Evolutionary conservation across 2,888 invertebrate genomes (phyloP), one percentile per base, ranked within the genome.

Genomic region (Nasonia oneida): DNA sequence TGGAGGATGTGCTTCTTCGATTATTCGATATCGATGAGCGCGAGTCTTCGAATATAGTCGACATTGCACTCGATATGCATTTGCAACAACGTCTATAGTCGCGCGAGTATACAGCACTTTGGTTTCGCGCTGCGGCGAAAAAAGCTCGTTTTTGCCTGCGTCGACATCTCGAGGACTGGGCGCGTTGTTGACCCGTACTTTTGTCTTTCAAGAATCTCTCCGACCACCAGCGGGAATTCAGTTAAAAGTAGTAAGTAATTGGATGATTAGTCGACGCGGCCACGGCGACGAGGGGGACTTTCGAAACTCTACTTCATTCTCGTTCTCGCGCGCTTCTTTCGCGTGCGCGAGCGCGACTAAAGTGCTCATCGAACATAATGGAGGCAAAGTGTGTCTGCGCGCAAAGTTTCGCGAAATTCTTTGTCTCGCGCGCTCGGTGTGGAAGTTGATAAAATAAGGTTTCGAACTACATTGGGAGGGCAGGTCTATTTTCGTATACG

Each of bases 191-290:
- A 85, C 85, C 79, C 78, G 61, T 80, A 84, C 79, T 84, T 86
- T 87, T 86, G 84, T 86, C 75, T 87, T 79, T 86, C 61, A 47
- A 87, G 80, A 84, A 83, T 83, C 50, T 71, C 42, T 61, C 18
- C 33, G 67, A 37, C 50, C 80, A 23, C 39, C 15, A 15, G 71
- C 42, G 87, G 77, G 73, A 85, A 87, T 85, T 84, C 79, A 81
- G 84, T 87, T 84, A 84, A 87, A 87, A 86, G 84, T 84, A 85
- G 76, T 71, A 42, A 64, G 84, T 77, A 87, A 87, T 86, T 87
- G 87, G 80, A 86, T 84, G 82, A 86, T 86, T 84, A 84, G 82
- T 80, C 80, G 82, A 39, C 61, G 42, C 80, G 82, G 29, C 50
- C 23, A 37, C 15, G 33, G 53, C 80, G 82, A 39, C 39, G 47